Base-by-base conservation (phyloP, 2,113 vertebrate species). In the Thalassoma bifasciatum region DNA sequence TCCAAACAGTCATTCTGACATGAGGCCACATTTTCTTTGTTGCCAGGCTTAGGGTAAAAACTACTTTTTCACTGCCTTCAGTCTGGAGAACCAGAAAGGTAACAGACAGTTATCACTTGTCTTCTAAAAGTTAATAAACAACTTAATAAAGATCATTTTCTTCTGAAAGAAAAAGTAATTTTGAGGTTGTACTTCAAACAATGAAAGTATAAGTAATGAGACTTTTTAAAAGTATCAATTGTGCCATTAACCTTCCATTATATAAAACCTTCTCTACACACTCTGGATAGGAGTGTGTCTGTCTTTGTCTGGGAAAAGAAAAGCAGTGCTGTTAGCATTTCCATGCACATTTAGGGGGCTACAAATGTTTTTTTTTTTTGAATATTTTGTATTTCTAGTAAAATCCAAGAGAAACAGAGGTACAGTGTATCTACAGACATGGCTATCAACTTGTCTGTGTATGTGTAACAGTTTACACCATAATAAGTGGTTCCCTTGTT, bases 1-100 rank as follows among this genome's bases (percentile, higher is more conserved):
- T 75, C 52, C 34, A 46, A 34, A 10, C 51, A 67, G 78, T 82
- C 40, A 54, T 65, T 51, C 46, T 51, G 74, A 56, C 24, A 49
- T 3, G 0, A 56, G 34, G 86, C 89, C 85, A 85, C 77, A 77
- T 88, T 85, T 78, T 77, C 36, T 59, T 24, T 26, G 58, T 54
- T 10, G 81, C 77, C 81, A 85, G 79, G 49, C 62, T 77, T 65
- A 13, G 37, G 36, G 65, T 88, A 83, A 34, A 80, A 87, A 91
- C 84, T 10, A 8, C 4, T 51, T 56, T 34, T 22, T 50, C 54
- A 40, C 8, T 26, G 34, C 60, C 54, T 37, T 69, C 17, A 57
- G 38, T 73, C 75, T 8, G 24, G 21, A 66, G 72, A 73, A 66
- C 50, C 24, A n/a, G 22, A 57, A 30, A 50, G 54, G 53, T 50